Conservation (phyloP, 2,797 vertebrate species). For the Heteromormyrus szaboi region DNA sequence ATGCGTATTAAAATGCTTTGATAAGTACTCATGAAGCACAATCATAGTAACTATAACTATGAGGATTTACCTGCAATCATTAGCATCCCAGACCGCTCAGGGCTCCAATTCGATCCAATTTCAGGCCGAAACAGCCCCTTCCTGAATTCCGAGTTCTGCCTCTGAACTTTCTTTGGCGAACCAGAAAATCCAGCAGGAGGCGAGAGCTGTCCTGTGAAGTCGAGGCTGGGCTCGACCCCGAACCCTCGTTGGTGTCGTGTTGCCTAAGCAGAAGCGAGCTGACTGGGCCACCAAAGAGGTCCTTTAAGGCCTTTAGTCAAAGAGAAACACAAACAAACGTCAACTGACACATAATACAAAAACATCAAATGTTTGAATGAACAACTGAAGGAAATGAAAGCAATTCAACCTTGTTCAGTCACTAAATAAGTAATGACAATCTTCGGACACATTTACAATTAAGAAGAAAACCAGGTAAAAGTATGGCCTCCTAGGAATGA, state of each 20-base stretch:
- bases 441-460: not conserved
- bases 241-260: conserved; percentile 52
- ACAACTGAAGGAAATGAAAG: not conserved
- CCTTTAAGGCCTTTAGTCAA: conserved; percentile 42
- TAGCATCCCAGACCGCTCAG: conserved; percentile 66
- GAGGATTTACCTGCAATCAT: not conserved
- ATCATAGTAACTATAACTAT: not conserved
- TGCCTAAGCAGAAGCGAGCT: conserved; percentile 47
- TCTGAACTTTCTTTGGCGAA: conserved; percentile 41
- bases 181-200: conserved; percentile 51
- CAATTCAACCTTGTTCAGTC: not conserved
- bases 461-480: not conserved
- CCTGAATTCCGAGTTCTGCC: conserved; percentile 47
- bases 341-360: not conserved
- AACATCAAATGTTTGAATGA: not conserved
- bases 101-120: conserved; percentile 67
- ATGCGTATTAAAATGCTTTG: not conserved
- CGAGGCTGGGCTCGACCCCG: conserved; percentile 23
- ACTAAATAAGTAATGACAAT: not conserved
- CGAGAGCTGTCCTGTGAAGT: not conserved
- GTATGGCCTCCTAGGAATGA: not conserved
- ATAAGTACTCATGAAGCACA: not conserved
- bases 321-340: not conserved
- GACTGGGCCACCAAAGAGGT: conserved; percentile 54
- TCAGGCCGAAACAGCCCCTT: conserved; percentile 66